Conservation (phyloP, 2,888 invertebrate species). For the Bruchidius siliquastri region DNA sequence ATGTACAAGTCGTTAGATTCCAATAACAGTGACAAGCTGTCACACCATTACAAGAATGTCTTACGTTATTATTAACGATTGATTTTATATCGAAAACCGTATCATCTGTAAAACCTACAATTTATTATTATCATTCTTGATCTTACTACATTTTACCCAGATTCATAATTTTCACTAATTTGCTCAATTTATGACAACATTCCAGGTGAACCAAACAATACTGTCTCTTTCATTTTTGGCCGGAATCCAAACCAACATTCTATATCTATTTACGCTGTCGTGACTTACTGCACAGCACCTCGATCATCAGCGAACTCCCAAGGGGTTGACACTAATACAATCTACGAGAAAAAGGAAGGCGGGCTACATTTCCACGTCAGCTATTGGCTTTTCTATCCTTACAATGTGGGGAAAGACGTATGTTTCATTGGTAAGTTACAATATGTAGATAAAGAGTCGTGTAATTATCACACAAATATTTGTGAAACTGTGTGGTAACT, state of each 20-base stretch:
- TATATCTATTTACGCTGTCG: slow-evolving; percentile 59
- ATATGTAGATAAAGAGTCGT: too few relatives aligned
- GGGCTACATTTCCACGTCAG: slow-evolving; percentile 54
- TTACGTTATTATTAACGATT: too few relatives aligned
- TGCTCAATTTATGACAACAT: slow-evolving; percentile 1
- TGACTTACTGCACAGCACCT: slow-evolving; percentile 47
- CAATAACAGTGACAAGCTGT: too few relatives aligned
- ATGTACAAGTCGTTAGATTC: too few relatives aligned
- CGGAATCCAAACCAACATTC: slow-evolving; percentile 51
- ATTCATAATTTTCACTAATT: too few relatives aligned
- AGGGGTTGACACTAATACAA: slow-evolving; percentile 16
- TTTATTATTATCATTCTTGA: too few relatives aligned
- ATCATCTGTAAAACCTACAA: too few relatives aligned
- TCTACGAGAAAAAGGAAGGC: slow-evolving; percentile 13
- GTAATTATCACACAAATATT: too few relatives aligned
- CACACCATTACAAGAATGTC: too few relatives aligned
- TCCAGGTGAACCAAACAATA: slow-evolving; percentile 47
- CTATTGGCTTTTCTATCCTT: slow-evolving; percentile 69
- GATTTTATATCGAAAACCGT: too few relatives aligned
- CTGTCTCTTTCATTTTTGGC: slow-evolving; percentile 57
- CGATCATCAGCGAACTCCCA: slow-evolving; percentile 13
- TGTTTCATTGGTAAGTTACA: slow-evolving; percentile 48
- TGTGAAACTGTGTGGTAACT: too few relatives aligned
- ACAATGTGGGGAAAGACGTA: slow-evolving; percentile 58
- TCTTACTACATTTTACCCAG: too few relatives aligned